Evolutionary conservation across 2,888 invertebrate genomes (phyloP), one percentile per base, ranked within the genome.

Genomic region (Stenodera caucasica): DNA sequence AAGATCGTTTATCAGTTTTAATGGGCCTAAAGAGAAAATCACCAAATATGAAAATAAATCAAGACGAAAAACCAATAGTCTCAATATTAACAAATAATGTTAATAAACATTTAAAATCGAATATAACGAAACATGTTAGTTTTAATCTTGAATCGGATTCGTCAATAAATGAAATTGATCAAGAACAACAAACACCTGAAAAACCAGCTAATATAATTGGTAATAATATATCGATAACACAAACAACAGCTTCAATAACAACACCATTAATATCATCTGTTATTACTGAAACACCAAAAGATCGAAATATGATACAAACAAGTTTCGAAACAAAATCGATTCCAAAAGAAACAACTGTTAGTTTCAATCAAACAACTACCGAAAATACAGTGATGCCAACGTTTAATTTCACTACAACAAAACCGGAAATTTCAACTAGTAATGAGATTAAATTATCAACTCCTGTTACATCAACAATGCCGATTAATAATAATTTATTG

Each of bases 1-100:
- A 76, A 63, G 78, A 78, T 64, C 69, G 78, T 66, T 68, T 81
- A 50, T 73, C 77, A 6, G 72, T 73, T 15, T 67, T 80, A 23
- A 70, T 80, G 64, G 75, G 79, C 21, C 75, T 75, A 3, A 11
- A 30, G 69, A 80, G 63, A 74, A 78, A 23, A 75, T 75, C 15
- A 7, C 18, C 21, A 35, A 14, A 33, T 33, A 18, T 18, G 11
- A 50, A 29, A 26, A 15, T 15, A 57, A 35, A 49, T 9, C 26
- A 49, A n/a, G 40, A 26, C 1, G 33, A 61, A 11, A 54, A 50
- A 26, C 12, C 45, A 11, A 30, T 45, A 51, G 40, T 45, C 12
- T 45, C 45, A 11, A 45, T 45, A 45, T 45, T 45, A 23, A 21
- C 45, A 2, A 45, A 12, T 45, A 45, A 4, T 40, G 9, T 40